A percentile compares a stretch with the other conserved stretches of the same genome.
phyloP scores from a whole-genome alignment of 2,797 vertebrate genomes.

The Micromesistius poutassou region DNA sequence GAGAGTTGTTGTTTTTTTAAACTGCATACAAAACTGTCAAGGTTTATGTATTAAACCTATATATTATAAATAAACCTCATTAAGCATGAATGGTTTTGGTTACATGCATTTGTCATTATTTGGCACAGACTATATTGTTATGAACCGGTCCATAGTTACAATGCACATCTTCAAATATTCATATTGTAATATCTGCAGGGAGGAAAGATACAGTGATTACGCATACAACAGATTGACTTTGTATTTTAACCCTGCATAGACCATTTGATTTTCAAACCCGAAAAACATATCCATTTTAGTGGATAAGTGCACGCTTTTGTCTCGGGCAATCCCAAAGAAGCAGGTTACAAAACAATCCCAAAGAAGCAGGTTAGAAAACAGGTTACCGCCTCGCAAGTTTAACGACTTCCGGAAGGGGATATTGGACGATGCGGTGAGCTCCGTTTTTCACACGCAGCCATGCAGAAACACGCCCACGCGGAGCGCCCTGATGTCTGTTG shows the following conservation, averaged over 20 bases:
- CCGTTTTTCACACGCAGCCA: slow-evolving; percentile 11
- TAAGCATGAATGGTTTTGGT: neutral
- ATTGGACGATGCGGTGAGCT: neutral
- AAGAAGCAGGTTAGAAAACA: neutral
- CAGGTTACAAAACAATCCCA: neutral
- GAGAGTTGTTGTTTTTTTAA: neutral
- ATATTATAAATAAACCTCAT: too few relatives aligned
- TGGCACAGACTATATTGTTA: neutral
- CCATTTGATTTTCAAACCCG: neutral
- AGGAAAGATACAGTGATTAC: neutral
- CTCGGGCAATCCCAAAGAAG: neutral
- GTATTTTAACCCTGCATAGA: neutral
- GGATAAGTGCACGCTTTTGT: neutral
- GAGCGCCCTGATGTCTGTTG: neutral
- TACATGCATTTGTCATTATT: neutral
- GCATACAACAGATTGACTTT: neutral
- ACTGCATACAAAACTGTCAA: neutral
- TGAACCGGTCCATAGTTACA: neutral
- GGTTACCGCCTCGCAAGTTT: neutral
- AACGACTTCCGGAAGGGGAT: neutral
- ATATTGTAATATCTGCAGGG: neutral
- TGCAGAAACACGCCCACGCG: neutral
- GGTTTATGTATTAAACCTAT: too few relatives aligned
- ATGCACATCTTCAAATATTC: neutral
- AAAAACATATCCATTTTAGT: neutral